phyloP scores from a whole-genome alignment of 2,113 vertebrate genomes.

The Scolopax mira region DNA sequence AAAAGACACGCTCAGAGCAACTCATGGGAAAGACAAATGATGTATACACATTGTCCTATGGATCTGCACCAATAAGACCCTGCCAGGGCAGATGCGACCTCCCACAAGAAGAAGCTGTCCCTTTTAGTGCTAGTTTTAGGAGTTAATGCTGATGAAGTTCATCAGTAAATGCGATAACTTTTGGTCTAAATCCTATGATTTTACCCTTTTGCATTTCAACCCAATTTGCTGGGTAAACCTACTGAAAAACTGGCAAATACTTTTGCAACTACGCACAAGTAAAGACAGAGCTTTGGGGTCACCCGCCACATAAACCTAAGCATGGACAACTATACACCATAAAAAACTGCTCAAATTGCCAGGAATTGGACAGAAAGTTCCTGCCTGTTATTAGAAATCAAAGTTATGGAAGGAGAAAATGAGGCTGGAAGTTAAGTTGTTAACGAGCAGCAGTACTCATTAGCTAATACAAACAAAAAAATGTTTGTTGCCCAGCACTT shows the following conservation, averaged over 20 bases:
- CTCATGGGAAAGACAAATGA: accelerated
- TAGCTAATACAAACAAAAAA: not conserved
- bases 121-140: not conserved
- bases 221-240: not conserved
- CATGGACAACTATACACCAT: not conserved
- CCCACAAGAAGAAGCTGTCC: not conserved
- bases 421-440: not conserved
- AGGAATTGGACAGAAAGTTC: not conserved
- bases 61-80: not conserved
- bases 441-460: not conserved
- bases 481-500: not conserved
- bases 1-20: not conserved
- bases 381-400: not conserved
- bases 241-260: not conserved
- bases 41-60: not conserved
- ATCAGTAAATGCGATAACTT: not conserved
- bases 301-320: not conserved
- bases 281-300: not conserved
- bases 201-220: not conserved
- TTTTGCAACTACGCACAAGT: not conserved
- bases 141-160: not conserved
- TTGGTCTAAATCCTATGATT: not conserved
- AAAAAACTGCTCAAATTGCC: not conserved
- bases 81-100: not conserved
- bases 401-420: not conserved